Conservation (phyloP, 2,113 vertebrate genomes). For the Macquaria australasica region DNA sequence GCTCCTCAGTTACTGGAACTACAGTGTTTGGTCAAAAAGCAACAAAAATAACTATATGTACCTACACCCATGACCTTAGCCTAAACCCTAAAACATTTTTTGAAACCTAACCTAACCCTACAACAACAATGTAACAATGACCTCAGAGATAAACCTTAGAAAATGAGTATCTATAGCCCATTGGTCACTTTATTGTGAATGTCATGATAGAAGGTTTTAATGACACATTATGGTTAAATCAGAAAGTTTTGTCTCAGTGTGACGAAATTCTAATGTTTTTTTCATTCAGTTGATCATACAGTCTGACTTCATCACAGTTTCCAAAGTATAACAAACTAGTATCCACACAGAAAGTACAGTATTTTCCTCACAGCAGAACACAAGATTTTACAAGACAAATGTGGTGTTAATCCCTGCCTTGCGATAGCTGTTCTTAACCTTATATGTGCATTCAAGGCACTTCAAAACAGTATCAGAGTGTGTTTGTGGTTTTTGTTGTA, state of each 20-base stretch:
- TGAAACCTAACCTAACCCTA: neutral
- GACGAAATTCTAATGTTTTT: neutral
- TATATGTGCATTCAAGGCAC: constrained; percentile 55
- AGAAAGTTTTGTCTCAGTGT: neutral
- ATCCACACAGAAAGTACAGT: neutral
- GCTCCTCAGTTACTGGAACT: neutral
- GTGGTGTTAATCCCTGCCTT: constrained; percentile 28
- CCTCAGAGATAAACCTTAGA: neutral
- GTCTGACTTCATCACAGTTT: constrained; percentile 29
- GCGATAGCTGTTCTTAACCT: constrained; percentile 49
- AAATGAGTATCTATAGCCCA: no score
- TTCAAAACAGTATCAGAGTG: constrained; percentile 18
- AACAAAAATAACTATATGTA: neutral
- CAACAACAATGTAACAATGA: neutral
- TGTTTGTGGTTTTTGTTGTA: constrained; percentile 55
- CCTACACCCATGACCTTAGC: neutral
- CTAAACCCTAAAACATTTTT: neutral
- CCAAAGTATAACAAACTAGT: constrained; percentile 5
- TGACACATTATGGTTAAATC: neutral
- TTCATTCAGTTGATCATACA: constrained; percentile 5
- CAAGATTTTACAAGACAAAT: constrained; percentile 35
- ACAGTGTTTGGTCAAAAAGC: neutral
- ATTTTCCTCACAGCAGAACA: constrained; percentile 2
- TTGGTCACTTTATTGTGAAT: neutral
- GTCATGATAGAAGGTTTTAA: no score